These are phyloP conservation scores for Anhinga anhinga DNA, from an alignment of 2,113 vertebrate genomes.

Conservation along the genomic window DNA sequence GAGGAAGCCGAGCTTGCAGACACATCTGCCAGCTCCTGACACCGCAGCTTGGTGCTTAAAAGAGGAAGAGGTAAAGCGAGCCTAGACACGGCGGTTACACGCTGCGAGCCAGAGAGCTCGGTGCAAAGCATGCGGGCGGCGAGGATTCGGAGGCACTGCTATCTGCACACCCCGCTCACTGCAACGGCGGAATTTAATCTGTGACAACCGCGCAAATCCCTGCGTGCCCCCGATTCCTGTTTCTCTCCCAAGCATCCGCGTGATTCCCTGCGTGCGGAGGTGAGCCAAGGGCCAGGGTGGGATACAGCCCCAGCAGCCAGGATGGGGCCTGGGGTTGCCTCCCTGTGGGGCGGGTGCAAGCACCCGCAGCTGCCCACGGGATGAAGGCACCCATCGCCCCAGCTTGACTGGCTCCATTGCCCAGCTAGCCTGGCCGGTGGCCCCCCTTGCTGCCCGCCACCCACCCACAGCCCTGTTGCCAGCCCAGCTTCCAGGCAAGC, in stretches of 20 bases:
- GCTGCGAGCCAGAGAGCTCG: not conserved
- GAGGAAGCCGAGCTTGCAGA: not conserved
- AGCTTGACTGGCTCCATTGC: not conserved
- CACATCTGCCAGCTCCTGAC: not conserved
- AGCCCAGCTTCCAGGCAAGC: constrained; percentile 69
- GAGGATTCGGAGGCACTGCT: not conserved
- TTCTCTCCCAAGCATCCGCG: constrained; percentile 14
- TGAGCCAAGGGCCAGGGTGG: constrained; percentile 34
- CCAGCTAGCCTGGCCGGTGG: not conserved
- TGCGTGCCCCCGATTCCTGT: constrained; percentile 21
- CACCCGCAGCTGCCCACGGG: not conserved
- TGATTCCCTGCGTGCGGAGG: constrained; percentile 12
- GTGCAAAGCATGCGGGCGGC: not conserved
- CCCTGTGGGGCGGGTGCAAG: not conserved
- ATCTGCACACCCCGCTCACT: not conserved
- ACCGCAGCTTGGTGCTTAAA: not conserved
- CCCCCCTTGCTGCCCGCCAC: constrained; percentile 43
- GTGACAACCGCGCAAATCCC: constrained; percentile 21
- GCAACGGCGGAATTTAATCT: constrained; percentile 4
- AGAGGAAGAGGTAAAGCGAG: not conserved
- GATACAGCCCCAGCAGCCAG: not conserved
- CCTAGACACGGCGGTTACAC: not conserved
- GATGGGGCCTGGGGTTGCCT: not conserved
- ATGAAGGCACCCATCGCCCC: not conserved
- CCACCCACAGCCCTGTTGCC: constrained; percentile 51